These are phyloP conservation scores for Anguilla marmorata DNA, from an alignment of 2,797 vertebrate genomes.

Conservation along the genomic window DNA sequence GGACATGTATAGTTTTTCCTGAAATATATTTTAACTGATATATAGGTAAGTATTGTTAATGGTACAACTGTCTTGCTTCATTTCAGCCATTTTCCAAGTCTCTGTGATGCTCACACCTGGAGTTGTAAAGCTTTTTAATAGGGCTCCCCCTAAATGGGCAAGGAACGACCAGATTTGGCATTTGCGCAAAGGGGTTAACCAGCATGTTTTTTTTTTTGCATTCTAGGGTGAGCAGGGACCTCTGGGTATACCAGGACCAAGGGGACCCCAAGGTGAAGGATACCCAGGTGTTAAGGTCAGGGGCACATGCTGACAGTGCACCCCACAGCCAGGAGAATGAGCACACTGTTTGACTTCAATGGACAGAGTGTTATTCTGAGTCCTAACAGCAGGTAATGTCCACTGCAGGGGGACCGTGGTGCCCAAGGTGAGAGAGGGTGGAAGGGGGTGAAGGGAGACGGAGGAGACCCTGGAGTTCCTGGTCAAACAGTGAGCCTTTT, in stretches of 20 bases:
- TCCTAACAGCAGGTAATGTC: conserved; percentile 19
- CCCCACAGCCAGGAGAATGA: not conserved
- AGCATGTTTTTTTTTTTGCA: conserved; percentile 19
- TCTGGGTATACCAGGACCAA: conserved; percentile 84
- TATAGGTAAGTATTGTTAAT: no score
- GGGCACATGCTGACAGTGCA: not conserved
- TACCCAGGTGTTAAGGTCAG: conserved; percentile 83
- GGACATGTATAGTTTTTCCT: no score
- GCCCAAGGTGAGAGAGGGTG: conserved; percentile 79
- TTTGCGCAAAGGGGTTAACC: no score
- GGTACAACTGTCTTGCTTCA: no score
- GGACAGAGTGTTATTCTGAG: not conserved
- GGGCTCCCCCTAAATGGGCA: no score
- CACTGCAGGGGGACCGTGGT: conserved; percentile 80
- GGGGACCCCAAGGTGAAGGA: conserved; percentile 84
- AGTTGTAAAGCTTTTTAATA: no score
- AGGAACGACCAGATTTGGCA: no score
- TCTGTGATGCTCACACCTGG: no score
- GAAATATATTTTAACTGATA: no score
- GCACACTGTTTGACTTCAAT: conserved; percentile 6
- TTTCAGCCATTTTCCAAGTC: no score
- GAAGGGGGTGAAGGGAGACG: conserved; percentile 80
- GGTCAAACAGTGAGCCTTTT: conserved; percentile 77
- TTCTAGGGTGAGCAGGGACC: conserved; percentile 83
- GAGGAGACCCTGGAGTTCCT: conserved; percentile 78